These are phyloP conservation scores for Noctua comes DNA, from an alignment of 2,888 invertebrate species.

Conservation along the genomic window DNA sequence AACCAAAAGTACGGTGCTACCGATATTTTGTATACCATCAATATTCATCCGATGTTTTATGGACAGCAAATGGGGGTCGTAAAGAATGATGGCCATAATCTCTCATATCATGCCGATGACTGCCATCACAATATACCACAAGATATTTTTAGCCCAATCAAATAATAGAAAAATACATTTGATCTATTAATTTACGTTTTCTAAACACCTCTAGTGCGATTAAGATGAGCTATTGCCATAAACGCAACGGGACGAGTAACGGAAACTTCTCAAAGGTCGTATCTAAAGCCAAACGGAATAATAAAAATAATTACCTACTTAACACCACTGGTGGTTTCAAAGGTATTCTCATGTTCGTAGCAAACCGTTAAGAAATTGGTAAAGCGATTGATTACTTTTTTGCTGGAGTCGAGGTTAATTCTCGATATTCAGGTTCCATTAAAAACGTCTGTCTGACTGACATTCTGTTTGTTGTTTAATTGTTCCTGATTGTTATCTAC, in stretches of 20 bases:
- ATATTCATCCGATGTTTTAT: slow-evolving; percentile 56
- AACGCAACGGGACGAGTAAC: slow-evolving; percentile 58
- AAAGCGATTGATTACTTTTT: slow-evolving; percentile 61
- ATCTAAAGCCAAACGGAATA: slow-evolving; percentile 54
- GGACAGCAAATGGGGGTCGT: slow-evolving; percentile 49
- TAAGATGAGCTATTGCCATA: slow-evolving; percentile 46
- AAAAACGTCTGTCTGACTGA: slow-evolving; percentile 43
- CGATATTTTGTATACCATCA: slow-evolving; percentile 45
- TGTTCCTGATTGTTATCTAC: slow-evolving; percentile 53
- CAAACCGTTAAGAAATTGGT: slow-evolving; percentile 62
- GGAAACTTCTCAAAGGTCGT: slow-evolving; percentile 61
- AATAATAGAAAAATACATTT: slow-evolving; percentile 50
- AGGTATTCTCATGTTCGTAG: slow-evolving; percentile 39
- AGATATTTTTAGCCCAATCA: slow-evolving; percentile 42
- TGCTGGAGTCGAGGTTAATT: slow-evolving; percentile 46
- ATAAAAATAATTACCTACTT: slow-evolving; percentile 64
- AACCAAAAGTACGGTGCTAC: slow-evolving; percentile 48
- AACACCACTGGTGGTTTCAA: slow-evolving; percentile 40
- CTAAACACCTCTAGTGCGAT: slow-evolving; percentile 43
- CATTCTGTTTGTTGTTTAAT: slow-evolving; percentile 58
- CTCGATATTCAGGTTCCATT: slow-evolving; percentile 54
- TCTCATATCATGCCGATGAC: slow-evolving; percentile 35
- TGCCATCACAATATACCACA: slow-evolving; percentile 45
- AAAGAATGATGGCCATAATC: slow-evolving; percentile 54
- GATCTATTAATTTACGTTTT: slow-evolving; percentile 49